Conservation (phyloP, 2,888 invertebrate genomes). For the Smittia sp. region DNA sequence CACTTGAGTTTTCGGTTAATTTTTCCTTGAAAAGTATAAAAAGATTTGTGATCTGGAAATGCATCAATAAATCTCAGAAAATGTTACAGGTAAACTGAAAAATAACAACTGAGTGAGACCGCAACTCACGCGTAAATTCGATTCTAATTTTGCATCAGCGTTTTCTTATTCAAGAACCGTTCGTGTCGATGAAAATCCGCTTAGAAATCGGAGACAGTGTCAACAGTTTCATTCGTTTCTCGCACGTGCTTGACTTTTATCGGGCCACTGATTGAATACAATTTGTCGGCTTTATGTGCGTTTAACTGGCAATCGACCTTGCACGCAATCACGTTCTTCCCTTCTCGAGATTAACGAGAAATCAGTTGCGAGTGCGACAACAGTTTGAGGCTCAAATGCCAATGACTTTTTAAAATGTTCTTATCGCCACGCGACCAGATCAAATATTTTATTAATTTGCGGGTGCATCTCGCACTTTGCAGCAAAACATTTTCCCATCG, state of each 20-base stretch:
- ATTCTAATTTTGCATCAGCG: no score
- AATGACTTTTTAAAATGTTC: conserved; percentile 13
- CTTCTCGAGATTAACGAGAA: background rate
- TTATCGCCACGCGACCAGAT: conserved; percentile 29
- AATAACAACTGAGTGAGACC: no score
- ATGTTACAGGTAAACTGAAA: no score
- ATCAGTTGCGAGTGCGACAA: background rate
- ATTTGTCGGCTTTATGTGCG: conserved; percentile 31
- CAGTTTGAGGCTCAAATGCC: background rate
- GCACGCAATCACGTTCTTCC: background rate
- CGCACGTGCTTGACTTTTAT: background rate
- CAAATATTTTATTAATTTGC: conserved; percentile 39
- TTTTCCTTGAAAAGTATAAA: no score
- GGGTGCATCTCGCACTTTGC: conserved; percentile 21
- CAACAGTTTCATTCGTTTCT: background rate
- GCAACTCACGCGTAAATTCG: no score
- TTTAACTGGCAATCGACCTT: background rate
- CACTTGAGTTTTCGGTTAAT: no score
- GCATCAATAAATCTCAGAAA: no score
- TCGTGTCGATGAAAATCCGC: no score
- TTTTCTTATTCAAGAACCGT: no score
- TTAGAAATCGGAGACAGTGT: background rate
- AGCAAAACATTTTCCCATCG: background rate
- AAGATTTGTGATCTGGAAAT: no score
- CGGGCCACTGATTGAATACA: conserved; percentile 18